Evolutionary conservation across 2,113 vertebrate species (phyloP), one percentile per base, ranked within the genome.

Genomic region (Holacanthus passer): DNA sequence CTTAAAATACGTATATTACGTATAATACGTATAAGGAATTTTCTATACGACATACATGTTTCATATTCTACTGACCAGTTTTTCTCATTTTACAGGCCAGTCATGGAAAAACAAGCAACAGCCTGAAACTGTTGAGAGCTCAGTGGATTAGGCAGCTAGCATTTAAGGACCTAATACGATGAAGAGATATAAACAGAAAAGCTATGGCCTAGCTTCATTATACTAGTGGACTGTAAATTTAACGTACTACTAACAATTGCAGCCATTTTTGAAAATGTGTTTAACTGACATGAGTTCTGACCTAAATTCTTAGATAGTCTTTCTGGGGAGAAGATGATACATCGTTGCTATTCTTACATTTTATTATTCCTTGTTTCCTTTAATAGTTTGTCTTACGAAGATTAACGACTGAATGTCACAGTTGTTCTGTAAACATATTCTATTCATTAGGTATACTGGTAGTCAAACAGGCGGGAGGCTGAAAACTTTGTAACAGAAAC

Each of bases 351-450:
- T 45, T 43, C 4, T 27, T 43, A 73, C 16, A 35, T n/a, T 2
- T 1, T 48, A 50, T 37, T 35, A 29, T 74, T 62, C 1, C 31
- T n/a, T 1, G 2, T 32, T 41, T 55, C 14, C 41, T 41, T 24
- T 14, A 43, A 45, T 13, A 53, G 24, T 55, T 70, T 50, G 64
- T 84, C 65, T 69, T 32, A 72, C 16, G 29, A 52, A 77, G 73
- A 55, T 60, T 24, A 29, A 45, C 20, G 8, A 37, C 4, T 32
- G 29, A 7, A 67, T 60, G 37, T 60, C 60, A 32, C 37, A 24
- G 59, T 1, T 39, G 22, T 45, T n/a, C 11, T 50, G 24, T 19
- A 19, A 55, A 53, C 39, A 31, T 8, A 1, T 2, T 31, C 43
- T 69, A 19, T 19, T 5, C n/a, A 16, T 62, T 2, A 19, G 35